phyloP scores from a whole-genome alignment of 2,888 invertebrate species.

The Ethmia dodecea region DNA sequence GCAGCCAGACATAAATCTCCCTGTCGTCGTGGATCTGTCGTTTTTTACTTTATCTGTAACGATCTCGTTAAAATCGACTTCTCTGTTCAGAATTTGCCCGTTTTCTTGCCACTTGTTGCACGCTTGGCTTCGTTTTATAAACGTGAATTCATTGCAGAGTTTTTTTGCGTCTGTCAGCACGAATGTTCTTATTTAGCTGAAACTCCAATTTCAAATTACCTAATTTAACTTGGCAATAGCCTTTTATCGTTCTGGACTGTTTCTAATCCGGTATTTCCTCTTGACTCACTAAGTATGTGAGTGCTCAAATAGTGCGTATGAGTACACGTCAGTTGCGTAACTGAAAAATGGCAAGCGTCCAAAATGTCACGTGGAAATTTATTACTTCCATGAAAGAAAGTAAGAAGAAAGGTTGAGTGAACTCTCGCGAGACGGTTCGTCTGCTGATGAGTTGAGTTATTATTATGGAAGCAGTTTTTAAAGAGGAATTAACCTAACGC shows the following conservation, averaged over 20 bases:
- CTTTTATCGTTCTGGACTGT: conserved; percentile 33
- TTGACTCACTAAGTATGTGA: conserved; percentile 29
- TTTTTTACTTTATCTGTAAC: conserved; percentile 20
- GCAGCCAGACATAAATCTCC: conserved; percentile 34
- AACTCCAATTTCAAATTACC: conserved; percentile 50
- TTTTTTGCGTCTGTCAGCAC: conserved; percentile 40
- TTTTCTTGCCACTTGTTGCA: conserved; percentile 59
- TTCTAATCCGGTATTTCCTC: conserved; percentile 41
- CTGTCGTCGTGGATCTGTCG: conserved; percentile 21
- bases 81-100: conserved; percentile 24
- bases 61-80: conserved; percentile 23
- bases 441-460: conserved; percentile 26
- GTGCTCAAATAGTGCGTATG: conserved; percentile 27
- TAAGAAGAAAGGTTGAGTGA: conserved; percentile 35
- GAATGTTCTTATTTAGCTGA: conserved; percentile 48
- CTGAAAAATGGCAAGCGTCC: conserved; percentile 49
- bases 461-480: conserved; percentile 6
- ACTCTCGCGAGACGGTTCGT: conserved; percentile 24
- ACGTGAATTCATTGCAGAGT: conserved; percentile 61
- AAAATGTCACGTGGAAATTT: conserved; percentile 41
- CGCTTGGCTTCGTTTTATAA: conserved; percentile 50
- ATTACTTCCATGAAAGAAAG: conserved; percentile 47
- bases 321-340: conserved; percentile 37
- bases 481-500: neutral
- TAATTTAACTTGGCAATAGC: conserved; percentile 45